These are phyloP conservation scores for Microtus ochrogaster DNA, from an alignment of 2,113 vertebrate species.

Conservation along the genomic window DNA sequence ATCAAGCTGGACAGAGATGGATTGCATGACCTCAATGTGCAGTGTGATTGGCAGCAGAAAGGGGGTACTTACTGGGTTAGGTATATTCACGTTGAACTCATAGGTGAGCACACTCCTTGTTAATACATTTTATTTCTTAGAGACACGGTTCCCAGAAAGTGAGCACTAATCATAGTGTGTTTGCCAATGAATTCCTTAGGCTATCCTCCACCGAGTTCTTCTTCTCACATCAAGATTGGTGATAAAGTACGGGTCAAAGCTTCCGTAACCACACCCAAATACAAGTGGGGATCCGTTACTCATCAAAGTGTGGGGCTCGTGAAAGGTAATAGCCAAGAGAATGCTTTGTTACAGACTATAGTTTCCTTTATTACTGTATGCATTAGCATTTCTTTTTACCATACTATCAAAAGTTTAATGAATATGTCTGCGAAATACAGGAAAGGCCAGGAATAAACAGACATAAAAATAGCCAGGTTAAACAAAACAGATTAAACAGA, in stretches of 20 bases:
- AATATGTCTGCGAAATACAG: background rate
- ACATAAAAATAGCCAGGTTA: background rate
- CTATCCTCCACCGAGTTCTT: slow-evolving; percentile 96
- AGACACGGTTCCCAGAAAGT: background rate
- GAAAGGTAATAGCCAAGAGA: slow-evolving; percentile 89
- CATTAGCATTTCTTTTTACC: background rate
- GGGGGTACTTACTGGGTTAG: slow-evolving; percentile 99
- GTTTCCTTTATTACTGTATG: background rate
- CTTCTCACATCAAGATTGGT: slow-evolving; percentile 98
- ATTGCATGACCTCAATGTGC: slow-evolving; percentile 97
- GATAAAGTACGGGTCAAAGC: slow-evolving; percentile 98
- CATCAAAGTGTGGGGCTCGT: slow-evolving; percentile 97
- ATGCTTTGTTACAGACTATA: background rate
- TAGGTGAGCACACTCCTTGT: slow-evolving; percentile 87
- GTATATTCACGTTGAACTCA: slow-evolving; percentile 97
- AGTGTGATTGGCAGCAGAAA: slow-evolving; percentile 99
- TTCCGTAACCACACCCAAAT: slow-evolving; percentile 96
- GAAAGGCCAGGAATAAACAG: background rate
- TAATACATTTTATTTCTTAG: background rate
- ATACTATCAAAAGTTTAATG: background rate
- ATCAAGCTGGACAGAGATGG: slow-evolving; percentile 98
- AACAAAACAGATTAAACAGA: background rate
- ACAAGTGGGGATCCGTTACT: slow-evolving; percentile 99
- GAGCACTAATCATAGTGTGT: background rate
- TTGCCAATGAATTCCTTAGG: slow-evolving; percentile 85